phyloP scores from a whole-genome alignment of 2,113 vertebrate species.

The Zosterops pallidus region DNA sequence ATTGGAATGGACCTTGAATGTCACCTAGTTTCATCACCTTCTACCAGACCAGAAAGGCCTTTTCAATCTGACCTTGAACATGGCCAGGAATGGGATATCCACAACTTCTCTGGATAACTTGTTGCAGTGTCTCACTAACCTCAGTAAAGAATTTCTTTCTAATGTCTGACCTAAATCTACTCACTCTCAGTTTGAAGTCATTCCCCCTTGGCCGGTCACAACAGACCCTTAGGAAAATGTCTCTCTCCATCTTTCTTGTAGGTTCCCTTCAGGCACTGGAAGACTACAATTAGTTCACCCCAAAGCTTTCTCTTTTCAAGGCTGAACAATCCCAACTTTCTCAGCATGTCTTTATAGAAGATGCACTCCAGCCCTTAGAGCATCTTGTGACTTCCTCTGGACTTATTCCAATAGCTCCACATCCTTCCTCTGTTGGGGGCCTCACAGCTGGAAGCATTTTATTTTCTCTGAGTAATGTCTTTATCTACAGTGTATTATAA shows the following conservation, averaged over 20 bases:
- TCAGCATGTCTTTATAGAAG: neutral
- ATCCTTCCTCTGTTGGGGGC: neutral
- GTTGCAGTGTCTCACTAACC: neutral
- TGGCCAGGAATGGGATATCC: neutral
- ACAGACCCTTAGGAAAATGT: neutral
- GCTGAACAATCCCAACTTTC: neutral
- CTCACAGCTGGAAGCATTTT: neutral
- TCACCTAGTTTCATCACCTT: neutral
- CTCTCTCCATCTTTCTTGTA: neutral
- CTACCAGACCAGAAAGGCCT: neutral
- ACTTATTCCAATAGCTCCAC: neutral
- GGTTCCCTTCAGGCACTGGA: neutral
- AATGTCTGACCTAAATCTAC: neutral
- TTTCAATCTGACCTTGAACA: neutral
- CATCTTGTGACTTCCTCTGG: neutral
- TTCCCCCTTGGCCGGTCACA: neutral
- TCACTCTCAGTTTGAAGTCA: neutral
- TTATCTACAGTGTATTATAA: neutral
- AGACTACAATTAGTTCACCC: neutral
- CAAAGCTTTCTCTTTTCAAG: neutral
- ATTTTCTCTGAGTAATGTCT: neutral
- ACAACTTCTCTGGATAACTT: neutral
- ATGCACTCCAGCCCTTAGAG: neutral
- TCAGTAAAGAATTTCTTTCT: neutral
- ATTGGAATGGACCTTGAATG: neutral